Evolutionary conservation across 2,888 invertebrate genomes (phyloP).

Genomic region (Polydesmus complanatus): DNA sequence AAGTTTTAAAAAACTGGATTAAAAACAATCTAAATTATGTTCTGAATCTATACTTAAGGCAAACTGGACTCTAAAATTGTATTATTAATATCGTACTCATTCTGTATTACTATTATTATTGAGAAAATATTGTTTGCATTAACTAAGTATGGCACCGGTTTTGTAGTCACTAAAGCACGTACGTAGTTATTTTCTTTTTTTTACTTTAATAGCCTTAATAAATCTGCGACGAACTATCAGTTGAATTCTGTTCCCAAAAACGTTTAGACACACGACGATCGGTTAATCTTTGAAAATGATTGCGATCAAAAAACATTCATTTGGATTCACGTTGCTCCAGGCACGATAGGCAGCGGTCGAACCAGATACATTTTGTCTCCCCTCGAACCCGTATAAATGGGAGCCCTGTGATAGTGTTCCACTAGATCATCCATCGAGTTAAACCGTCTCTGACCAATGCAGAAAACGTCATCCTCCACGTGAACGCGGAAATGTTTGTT

Average conservation of each 20-base stretch:
- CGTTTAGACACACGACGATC: not conserved
- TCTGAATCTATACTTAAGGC: too few species aligned
- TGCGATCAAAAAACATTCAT: not conserved
- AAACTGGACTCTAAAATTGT: too few species aligned
- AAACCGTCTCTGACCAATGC: constrained; percentile 97
- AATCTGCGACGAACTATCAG: not conserved
- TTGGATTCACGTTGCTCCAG: constrained; percentile 35
- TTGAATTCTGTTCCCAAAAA: not conserved
- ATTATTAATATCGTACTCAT: not conserved
- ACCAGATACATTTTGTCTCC: constrained; percentile 96
- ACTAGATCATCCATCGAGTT: constrained; percentile 89
- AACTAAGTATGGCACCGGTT: not conserved
- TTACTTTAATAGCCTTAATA: not conserved
- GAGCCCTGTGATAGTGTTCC: constrained; percentile 95
- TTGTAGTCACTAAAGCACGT: not conserved
- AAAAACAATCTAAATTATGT: too few species aligned
- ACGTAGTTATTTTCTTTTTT: too few species aligned
- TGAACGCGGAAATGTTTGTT: constrained; percentile 99
- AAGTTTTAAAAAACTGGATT: too few species aligned
- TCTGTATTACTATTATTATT: not conserved
- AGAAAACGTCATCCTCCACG: constrained; percentile 73
- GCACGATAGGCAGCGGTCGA: constrained; percentile 49
- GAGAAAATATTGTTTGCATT: not conserved
- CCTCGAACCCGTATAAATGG: constrained; percentile 95
- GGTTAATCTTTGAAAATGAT: not conserved